phyloP scores from a whole-genome alignment of 2,888 invertebrate species.

The Molorchus minor region DNA sequence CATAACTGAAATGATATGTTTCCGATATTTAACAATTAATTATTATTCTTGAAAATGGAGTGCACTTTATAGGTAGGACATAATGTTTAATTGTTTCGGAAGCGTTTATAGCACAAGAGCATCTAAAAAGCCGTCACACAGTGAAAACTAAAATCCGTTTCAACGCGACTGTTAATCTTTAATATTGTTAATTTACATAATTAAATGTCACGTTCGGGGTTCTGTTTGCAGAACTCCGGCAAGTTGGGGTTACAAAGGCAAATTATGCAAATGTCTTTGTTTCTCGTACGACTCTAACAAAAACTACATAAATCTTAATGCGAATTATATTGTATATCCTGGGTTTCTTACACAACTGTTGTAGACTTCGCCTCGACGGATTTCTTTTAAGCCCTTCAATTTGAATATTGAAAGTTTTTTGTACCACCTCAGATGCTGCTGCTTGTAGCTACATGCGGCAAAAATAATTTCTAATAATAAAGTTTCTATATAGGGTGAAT shows the following conservation, averaged over 20 bases:
- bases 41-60: too few species aligned
- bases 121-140: too few species aligned
- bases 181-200: constrained; percentile 18
- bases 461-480: too few species aligned
- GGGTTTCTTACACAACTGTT: constrained; percentile 26
- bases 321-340: constrained; percentile 30
- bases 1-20: too few species aligned
- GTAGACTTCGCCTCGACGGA: constrained; percentile 2
- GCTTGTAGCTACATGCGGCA: too few species aligned
- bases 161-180: constrained; percentile 5
- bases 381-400: constrained; percentile 20
- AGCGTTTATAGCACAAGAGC: too few species aligned
- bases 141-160: too few species aligned
- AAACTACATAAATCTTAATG: constrained; percentile 35
- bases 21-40: too few species aligned
- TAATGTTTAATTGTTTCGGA: too few species aligned
- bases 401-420: constrained; percentile 20
- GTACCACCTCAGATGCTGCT: constrained; percentile 13
- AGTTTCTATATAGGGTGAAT: too few species aligned
- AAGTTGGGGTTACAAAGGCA: constrained; percentile 25
- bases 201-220: constrained; percentile 8
- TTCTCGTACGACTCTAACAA: constrained; percentile 34
- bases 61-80: too few species aligned
- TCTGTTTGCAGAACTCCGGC: constrained; percentile 11
- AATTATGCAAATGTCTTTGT: constrained; percentile 41